Conservation (phyloP, 30 jellyfish, hydroid and myxozoan species). For the Turritopsis rubra region DNA sequence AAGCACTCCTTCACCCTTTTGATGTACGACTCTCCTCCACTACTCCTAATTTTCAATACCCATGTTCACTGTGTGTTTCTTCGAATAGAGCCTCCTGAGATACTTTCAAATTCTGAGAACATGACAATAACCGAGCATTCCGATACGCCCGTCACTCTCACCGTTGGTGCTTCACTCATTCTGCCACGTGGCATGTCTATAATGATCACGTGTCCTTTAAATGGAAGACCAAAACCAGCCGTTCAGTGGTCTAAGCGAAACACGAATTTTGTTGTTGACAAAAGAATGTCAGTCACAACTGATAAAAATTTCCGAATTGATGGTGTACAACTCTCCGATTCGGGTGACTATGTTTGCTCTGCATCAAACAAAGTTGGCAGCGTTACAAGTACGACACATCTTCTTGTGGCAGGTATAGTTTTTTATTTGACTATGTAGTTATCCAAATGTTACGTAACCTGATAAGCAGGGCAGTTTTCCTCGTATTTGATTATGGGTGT, state of each 20-base stretch:
- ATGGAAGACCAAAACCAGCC: conserved; percentile 1
- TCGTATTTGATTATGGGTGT: too few species aligned
- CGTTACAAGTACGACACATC: background rate
- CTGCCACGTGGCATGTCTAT: conserved; percentile 1
- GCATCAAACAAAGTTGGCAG: conserved; percentile 21
- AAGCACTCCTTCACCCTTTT: too few species aligned
- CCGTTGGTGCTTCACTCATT: background rate
- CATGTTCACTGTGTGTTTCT: too few species aligned
- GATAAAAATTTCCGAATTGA: background rate
- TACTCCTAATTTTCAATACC: too few species aligned
- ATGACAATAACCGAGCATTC: background rate
- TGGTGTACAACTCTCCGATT: conserved; percentile 1
- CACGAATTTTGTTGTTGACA: conserved; percentile 5
- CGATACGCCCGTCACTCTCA: background rate
- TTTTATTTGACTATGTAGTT: background rate
- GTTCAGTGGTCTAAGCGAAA: conserved; percentile 3
- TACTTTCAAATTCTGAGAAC: background rate
- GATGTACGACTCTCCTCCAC: too few species aligned
- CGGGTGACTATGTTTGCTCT: conserved; percentile 10
- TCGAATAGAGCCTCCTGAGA: background rate
- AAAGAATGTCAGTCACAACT: conserved; percentile 8
- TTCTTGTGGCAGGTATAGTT: conserved; percentile 19
- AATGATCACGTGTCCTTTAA: background rate
- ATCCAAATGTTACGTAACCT: too few species aligned
- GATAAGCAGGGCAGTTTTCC: too few species aligned